phyloP scores from a whole-genome alignment of 2,888 invertebrate species.

The Pharmacophagus antenor region DNA sequence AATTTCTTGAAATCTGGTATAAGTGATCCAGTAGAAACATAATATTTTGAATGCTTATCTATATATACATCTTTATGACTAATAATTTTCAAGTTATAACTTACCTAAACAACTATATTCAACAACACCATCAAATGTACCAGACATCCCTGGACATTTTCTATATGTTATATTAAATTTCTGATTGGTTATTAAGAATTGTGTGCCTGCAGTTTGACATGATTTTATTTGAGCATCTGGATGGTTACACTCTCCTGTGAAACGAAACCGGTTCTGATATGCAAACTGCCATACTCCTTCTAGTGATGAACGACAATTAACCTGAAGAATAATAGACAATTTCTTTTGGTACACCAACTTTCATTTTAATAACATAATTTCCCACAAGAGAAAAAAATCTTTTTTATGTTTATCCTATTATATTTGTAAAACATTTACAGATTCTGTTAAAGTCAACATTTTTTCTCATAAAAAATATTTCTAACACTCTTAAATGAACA shows the following conservation, averaged over 20 bases:
- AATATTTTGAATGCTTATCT: no score
- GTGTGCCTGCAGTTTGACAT: conserved; percentile 97
- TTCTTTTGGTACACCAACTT: not conserved
- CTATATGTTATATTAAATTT: conserved; percentile 97
- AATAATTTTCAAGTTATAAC: conserved; percentile 28
- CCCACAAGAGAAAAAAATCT: no score
- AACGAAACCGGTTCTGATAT: conserved; percentile 93
- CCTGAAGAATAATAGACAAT: conserved; percentile 49
- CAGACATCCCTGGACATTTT: conserved; percentile 93
- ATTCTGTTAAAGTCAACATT: no score
- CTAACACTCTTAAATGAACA: no score
- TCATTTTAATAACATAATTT: no score
- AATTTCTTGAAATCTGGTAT: no score
- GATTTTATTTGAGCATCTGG: conserved; percentile 94
- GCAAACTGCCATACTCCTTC: conserved; percentile 99
- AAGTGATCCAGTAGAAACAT: no score
- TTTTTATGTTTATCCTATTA: no score
- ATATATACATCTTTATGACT: not conserved
- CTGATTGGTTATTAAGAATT: conserved; percentile 97
- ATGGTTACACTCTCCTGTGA: conserved; percentile 94
- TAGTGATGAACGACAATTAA: conserved; percentile 94
- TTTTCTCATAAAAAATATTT: no score
- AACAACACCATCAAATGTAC: conserved; percentile 94
- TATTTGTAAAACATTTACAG: no score
- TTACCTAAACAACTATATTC: conserved; percentile 93